Percentiles rank a stretch among this genome's conserved stretches.
These are phyloP conservation scores for Hydropsyche betteni DNA, from an alignment of 2,888 invertebrate species.

Conservation along the genomic window DNA sequence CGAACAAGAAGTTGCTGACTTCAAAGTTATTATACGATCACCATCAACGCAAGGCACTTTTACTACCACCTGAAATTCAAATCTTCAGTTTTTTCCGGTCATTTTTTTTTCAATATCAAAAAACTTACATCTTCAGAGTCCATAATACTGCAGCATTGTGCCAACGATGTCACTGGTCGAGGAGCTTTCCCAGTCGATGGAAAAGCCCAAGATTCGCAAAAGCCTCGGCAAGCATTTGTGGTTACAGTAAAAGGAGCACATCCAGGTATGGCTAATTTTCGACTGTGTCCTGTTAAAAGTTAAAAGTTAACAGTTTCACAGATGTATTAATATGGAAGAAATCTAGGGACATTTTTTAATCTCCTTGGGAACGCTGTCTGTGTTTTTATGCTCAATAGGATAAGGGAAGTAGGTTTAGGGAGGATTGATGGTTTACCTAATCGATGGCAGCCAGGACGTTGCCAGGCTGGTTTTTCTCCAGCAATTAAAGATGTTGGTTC, in stretches of 20 bases:
- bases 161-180: conserved; percentile 77
- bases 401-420: no score
- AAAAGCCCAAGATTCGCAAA: conserved; percentile 86
- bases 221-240: conserved; percentile 88
- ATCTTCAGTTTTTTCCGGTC: conserved; percentile 22
- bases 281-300: conserved; percentile 72
- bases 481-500: neutral
- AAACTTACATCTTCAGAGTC: conserved; percentile 78
- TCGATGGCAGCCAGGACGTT: conserved; percentile 50
- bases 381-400: neutral
- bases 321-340: no score
- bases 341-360: no score
- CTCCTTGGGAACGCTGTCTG: neutral
- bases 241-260: conserved; percentile 86
- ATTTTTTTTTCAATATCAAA: neutral
- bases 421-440: conserved; percentile 37
- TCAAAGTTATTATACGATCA: conserved; percentile 79
- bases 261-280: conserved; percentile 82
- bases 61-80: conserved; percentile 57
- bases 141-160: conserved; percentile 91
- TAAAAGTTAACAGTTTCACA: conserved; percentile 22
- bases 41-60: conserved; percentile 83
- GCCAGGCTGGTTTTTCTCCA: conserved; percentile 41
- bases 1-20: conserved; percentile 82
- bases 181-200: conserved; percentile 71